A percentile compares a stretch with the other conserved stretches of the same genome.
These are phyloP conservation scores for Dryobotodes eremita DNA, from an alignment of 2,888 invertebrate genomes.

Conservation along the genomic window DNA sequence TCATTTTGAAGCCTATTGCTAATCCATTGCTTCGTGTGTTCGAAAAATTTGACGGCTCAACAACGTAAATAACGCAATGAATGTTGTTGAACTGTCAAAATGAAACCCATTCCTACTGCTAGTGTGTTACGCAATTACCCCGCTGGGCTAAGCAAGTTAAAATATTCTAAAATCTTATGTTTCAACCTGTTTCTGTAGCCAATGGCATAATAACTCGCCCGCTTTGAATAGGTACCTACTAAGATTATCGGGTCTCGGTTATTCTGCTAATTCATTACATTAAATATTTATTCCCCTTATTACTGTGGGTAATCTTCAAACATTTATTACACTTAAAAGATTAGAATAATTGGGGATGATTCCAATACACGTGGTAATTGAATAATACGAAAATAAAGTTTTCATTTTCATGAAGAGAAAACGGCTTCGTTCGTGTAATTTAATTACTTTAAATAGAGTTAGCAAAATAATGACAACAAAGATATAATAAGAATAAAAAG, in stretches of 20 bases:
- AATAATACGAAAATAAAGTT: slow-evolving; percentile 7
- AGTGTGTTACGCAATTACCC: too few relatives aligned
- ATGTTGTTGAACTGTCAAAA: too few relatives aligned
- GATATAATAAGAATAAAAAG: too few relatives aligned
- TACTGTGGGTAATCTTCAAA: not conserved
- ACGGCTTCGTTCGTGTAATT: not conserved
- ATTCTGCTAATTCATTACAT: slow-evolving; percentile 11
- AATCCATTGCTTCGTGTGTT: too few relatives aligned
- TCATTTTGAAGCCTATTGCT: too few relatives aligned
- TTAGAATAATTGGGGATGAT: not conserved
- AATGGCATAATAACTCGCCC: slow-evolving; percentile 11
- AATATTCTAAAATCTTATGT: not conserved
- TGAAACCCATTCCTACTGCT: too few relatives aligned
- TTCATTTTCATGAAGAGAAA: not conserved
- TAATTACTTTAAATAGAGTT: not conserved
- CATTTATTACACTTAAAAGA: slow-evolving; percentile 24
- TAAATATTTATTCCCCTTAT: slow-evolving; percentile 9
- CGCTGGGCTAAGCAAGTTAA: not conserved
- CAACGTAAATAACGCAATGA: too few relatives aligned
- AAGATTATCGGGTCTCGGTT: not conserved
- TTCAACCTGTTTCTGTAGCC: slow-evolving; percentile 13
- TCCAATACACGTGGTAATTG: not conserved
- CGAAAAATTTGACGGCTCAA: too few relatives aligned
- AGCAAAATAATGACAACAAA: not conserved
- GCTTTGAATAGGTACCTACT: not conserved